Base-by-base conservation (phyloP, 2,888 invertebrate genomes). In the Metellina segmentata region DNA sequence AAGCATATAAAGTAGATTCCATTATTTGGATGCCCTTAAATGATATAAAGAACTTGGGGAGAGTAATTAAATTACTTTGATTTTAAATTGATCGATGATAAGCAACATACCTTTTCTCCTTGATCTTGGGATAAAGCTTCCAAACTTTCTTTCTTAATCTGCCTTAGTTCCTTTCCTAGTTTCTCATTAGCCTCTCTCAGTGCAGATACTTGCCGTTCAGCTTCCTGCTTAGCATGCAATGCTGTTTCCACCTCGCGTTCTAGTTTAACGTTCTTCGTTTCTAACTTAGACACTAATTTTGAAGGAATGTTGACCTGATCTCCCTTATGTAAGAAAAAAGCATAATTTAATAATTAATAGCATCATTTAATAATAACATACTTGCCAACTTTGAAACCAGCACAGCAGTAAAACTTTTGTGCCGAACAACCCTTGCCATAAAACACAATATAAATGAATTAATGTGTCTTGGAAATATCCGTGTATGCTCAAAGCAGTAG, bases 261-360 rank as follows among this genome's bases (percentile, higher is more conserved):
- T 95, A 6, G 95, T 94, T 78, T 95, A 52, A 89, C 52, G 49
- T 93, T 91, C 53, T 93, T 91, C 34, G 94, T 93, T 93, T 96
- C 96, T 1, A 96, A 95, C 92, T 96, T 95, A 81, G 97, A 96
- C 72, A 95, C 95, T 51, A 95, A 95, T 11, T 96, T 95, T 94
- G 96, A 96, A n/a, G 53, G 52, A 7, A 61, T 53, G 34, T 75
- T 34, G 9, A 20, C 7, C 95, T 95, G 93, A 95, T 96, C 0
- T 96, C 7, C n/a, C 81, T 81, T 8, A 19, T 79, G 79, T 61
- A 75, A 53, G 94, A 20, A 96, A 95, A n/a, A 51, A 16, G 9
- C 61, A 16, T 61, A 9, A 61, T 61, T 61, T n/a, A n/a, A 61
- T 4, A 61, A 53, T 53, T 13, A 61, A 61, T 13, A 61, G 13